These are phyloP conservation scores for Opisthograptis luteolata DNA, from an alignment of 2,888 invertebrate species.

Conservation along the genomic window DNA sequence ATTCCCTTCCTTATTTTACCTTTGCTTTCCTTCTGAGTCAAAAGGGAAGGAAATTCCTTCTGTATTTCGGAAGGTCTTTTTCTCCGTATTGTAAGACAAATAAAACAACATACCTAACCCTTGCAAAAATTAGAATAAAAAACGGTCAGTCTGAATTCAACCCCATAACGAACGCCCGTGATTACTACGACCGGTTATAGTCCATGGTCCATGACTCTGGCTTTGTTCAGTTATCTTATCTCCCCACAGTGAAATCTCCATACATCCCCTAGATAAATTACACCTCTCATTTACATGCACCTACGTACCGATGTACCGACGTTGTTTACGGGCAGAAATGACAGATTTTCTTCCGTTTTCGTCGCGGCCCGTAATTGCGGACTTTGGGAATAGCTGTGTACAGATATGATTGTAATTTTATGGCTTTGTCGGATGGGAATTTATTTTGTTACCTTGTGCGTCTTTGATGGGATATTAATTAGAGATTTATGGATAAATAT, in stretches of 20 bases:
- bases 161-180: constrained; percentile 29
- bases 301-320: constrained; percentile 58
- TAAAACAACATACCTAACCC: background rate
- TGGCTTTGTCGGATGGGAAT: constrained; percentile 15
- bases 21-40: no score
- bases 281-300: constrained; percentile 80
- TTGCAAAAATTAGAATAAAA: constrained; percentile 3
- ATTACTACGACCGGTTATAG: constrained; percentile 31
- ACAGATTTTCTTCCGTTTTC: constrained; percentile 81
- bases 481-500: background rate
- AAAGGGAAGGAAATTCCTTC: no score
- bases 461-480: constrained; percentile 4
- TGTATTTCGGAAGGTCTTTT: no score
- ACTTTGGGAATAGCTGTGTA: constrained; percentile 35
- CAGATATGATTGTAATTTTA: constrained; percentile 36
- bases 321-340: constrained; percentile 79
- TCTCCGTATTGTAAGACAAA: no score
- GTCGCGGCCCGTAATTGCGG: constrained; percentile 46
- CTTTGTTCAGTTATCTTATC: constrained; percentile 65
- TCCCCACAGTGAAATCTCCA: constrained; percentile 46
- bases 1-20: no score
- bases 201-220: constrained; percentile 69
- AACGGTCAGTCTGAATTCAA: constrained; percentile 15
- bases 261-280: constrained; percentile 70
- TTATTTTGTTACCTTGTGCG: constrained; percentile 1